Conservation (phyloP, 2,888 invertebrate genomes). For the Drosophila fulvimacula region DNA sequence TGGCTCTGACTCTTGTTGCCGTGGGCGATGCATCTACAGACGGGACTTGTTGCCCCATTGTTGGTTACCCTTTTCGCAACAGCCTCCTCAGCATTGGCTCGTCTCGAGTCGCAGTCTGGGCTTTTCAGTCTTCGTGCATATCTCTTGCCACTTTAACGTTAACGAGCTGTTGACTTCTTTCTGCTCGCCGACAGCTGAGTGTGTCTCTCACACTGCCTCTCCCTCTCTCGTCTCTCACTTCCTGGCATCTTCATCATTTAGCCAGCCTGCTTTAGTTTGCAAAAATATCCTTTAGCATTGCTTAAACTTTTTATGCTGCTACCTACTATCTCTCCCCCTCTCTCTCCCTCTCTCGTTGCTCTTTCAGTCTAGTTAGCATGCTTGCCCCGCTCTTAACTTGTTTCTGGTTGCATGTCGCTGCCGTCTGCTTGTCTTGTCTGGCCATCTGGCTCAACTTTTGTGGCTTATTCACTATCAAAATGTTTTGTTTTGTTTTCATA, state of each 20-base stretch:
- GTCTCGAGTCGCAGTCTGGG: constrained; percentile 17
- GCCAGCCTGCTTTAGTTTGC: constrained; percentile 34
- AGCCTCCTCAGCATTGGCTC: constrained; percentile 4
- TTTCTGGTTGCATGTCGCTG: constrained; percentile 6
- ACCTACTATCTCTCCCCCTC: constrained; percentile 6
- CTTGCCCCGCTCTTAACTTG: constrained; percentile 2
- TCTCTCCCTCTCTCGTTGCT: background rate
- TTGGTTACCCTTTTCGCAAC: constrained; percentile 56
- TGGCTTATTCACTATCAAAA: constrained; percentile 51
- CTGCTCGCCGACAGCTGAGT: constrained; percentile 73
- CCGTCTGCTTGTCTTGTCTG: constrained; percentile 30
- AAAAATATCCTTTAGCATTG: constrained; percentile 41
- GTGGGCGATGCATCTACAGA: constrained; percentile 69
- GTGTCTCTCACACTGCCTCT: constrained; percentile 35
- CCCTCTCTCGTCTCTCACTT: constrained; percentile 5
- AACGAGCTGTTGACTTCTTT: constrained; percentile 81
- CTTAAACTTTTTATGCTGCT: constrained; percentile 9
- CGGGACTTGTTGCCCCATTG: constrained; percentile 82
- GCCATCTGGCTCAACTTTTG: constrained; percentile 31
- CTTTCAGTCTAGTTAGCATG: constrained; percentile 62
- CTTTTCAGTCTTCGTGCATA: constrained; percentile 62
- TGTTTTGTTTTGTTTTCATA: constrained; percentile 56
- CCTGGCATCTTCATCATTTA: constrained; percentile 59
- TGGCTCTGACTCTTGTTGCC: constrained; percentile 44
- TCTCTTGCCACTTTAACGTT: constrained; percentile 80